phyloP scores from a whole-genome alignment of 2,888 invertebrate species.

The Epinotia nisella region DNA sequence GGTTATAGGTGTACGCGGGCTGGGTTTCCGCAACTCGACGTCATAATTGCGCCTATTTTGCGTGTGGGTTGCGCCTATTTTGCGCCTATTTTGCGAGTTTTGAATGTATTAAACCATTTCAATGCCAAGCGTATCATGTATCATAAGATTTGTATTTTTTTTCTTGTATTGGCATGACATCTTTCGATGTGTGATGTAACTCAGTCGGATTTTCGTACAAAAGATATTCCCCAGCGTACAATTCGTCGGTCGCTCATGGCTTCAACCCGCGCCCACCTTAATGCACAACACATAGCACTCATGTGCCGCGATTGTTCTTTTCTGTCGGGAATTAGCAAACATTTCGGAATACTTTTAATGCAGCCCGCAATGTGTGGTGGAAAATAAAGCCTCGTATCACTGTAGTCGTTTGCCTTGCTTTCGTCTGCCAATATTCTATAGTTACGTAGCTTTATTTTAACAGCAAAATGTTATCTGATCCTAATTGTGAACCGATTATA shows the following conservation, averaged over 20 bases:
- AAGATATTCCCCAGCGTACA: neutral
- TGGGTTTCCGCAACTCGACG: too few species aligned
- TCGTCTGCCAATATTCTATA: neutral
- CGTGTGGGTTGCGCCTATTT: too few species aligned
- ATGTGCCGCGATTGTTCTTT: conserved; percentile 75
- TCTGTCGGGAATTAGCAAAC: conserved; percentile 78
- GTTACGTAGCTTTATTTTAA: neutral
- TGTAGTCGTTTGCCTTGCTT: neutral
- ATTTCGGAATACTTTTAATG: conserved; percentile 78
- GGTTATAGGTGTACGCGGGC: too few species aligned
- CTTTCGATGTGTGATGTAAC: neutral
- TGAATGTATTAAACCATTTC: too few species aligned
- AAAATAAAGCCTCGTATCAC: conserved; percentile 12
- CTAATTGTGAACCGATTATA: neutral
- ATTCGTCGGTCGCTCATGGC: conserved; percentile 26
- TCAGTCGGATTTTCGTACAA: neutral
- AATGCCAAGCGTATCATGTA: too few species aligned
- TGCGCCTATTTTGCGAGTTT: too few species aligned
- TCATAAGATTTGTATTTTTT: too few species aligned
- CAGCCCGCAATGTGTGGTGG: conserved; percentile 66
- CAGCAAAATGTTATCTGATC: neutral
- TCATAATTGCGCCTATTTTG: too few species aligned
- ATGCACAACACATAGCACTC: conserved; percentile 75
- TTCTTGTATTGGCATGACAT: too few species aligned
- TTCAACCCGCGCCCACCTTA: conserved; percentile 57